These are phyloP conservation scores for Lasioglossum albipes DNA, from an alignment of 1,140 invertebrate genomes.

Conservation along the genomic window DNA sequence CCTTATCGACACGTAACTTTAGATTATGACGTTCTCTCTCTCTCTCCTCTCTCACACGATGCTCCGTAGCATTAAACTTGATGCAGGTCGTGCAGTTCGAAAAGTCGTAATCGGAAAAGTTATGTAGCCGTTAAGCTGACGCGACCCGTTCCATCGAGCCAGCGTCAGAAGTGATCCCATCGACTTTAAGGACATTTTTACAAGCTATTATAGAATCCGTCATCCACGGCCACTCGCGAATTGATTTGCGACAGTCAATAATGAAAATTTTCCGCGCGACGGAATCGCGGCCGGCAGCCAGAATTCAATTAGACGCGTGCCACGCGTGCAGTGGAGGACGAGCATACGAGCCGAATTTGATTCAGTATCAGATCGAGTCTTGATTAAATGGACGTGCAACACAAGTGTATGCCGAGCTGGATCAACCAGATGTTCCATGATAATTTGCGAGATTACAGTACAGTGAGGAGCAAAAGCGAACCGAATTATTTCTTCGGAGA, in stretches of 20 bases:
- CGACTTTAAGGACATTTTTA: constrained; percentile 2
- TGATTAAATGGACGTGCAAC: too few relatives aligned
- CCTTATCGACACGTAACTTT: constrained; percentile 6
- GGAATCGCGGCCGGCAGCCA: too few relatives aligned
- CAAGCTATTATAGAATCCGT: not conserved
- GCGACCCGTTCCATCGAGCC: not conserved
- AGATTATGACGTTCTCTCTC: not conserved
- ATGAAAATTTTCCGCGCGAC: not conserved
- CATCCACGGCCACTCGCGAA: not conserved
- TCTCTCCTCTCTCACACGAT: not conserved
- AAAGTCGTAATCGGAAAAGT: constrained; percentile 6
- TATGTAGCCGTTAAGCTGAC: constrained; percentile 4
- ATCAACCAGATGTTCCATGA: too few relatives aligned
- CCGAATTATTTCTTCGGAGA: too few relatives aligned
- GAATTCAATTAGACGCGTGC: too few relatives aligned
- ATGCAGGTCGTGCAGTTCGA: constrained; percentile 1
- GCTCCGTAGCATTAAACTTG: not conserved
- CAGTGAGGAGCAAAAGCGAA: too few relatives aligned
- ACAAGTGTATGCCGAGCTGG: too few relatives aligned
- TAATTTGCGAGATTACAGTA: too few relatives aligned
- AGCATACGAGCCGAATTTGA: too few relatives aligned
- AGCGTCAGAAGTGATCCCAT: not conserved
- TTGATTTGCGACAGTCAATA: not conserved
- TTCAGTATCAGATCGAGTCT: too few relatives aligned
- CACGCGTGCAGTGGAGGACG: too few relatives aligned